phyloP scores from a whole-genome alignment of 2,888 invertebrate genomes.

The Molanna angustata region DNA sequence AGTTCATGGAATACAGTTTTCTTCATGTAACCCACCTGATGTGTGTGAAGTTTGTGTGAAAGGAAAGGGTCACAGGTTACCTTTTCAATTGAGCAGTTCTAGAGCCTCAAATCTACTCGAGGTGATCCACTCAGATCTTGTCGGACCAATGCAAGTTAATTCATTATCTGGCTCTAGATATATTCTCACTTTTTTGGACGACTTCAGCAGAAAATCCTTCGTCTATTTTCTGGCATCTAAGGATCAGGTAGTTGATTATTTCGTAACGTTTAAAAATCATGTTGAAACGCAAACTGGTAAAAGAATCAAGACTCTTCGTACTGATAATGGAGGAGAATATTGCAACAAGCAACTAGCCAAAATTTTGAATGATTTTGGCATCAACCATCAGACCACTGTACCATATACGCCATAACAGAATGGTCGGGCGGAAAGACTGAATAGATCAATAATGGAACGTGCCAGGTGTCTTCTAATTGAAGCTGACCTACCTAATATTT shows the following conservation, averaged over 20 bases:
- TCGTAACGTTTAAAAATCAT: not conserved
- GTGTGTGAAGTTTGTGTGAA: too few species aligned
- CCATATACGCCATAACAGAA: conserved; percentile 1
- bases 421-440: not conserved
- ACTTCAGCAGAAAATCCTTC: not conserved
- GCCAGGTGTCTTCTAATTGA: not conserved
- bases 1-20: not conserved
- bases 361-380: not conserved
- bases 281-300: conserved; percentile 1
- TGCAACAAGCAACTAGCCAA: not conserved
- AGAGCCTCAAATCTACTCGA: not conserved
- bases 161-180: not conserved
- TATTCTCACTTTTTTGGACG: not conserved
- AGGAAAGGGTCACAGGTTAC: not conserved
- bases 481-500: not conserved
- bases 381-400: not conserved
- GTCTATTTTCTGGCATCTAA: not conserved
- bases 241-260: not conserved
- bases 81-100: not conserved
- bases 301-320: not conserved
- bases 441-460: not conserved
- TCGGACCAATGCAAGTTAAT: not conserved
- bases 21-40: too few species aligned
- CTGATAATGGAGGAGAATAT: not conserved
- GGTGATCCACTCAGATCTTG: not conserved